Percentiles rank a stretch among this genome's conserved stretches.
Conservation (phyloP, 2,888 invertebrate species). For the Hyposoter didymator region DNA sequence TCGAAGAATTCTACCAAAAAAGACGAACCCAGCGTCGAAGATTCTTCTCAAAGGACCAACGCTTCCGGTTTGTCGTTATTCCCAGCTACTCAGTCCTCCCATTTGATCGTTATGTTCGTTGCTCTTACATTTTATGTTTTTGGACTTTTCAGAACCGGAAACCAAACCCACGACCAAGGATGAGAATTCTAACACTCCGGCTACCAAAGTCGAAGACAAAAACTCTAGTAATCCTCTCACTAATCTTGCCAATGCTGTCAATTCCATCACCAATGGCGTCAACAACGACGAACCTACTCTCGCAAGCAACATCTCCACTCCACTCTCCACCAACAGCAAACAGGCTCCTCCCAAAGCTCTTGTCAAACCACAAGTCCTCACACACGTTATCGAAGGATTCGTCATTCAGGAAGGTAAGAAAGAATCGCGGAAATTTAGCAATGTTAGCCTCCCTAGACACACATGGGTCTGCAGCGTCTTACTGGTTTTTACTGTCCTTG, state of each 20-base stretch:
- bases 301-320: conserved; percentile 73
- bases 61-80: conserved; percentile 66
- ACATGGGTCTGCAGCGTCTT: too few relatives aligned
- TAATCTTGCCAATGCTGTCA: conserved; percentile 81
- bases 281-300: conserved; percentile 75
- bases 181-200: conserved; percentile 76
- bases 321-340: conserved; percentile 77
- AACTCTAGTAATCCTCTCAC: conserved; percentile 81
- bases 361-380: conserved; percentile 97
- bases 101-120: background rate
- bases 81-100: background rate
- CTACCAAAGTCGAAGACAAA: conserved; percentile 80
- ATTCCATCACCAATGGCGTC: conserved; percentile 82
- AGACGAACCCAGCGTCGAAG: conserved; percentile 71
- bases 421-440: background rate
- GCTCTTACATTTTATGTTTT: background rate
- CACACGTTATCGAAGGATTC: conserved; percentile 98
- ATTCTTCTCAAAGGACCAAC: conserved; percentile 52
- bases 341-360: conserved; percentile 92
- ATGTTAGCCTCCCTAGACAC: background rate
- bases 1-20: conserved; percentile 72
- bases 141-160: conserved; percentile 72
- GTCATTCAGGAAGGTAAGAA: conserved; percentile 94
- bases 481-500: too few relatives aligned
- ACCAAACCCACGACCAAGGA: conserved; percentile 76